Base-by-base conservation (phyloP, 1,140 invertebrate species). In the Diuraphis noxia region DNA sequence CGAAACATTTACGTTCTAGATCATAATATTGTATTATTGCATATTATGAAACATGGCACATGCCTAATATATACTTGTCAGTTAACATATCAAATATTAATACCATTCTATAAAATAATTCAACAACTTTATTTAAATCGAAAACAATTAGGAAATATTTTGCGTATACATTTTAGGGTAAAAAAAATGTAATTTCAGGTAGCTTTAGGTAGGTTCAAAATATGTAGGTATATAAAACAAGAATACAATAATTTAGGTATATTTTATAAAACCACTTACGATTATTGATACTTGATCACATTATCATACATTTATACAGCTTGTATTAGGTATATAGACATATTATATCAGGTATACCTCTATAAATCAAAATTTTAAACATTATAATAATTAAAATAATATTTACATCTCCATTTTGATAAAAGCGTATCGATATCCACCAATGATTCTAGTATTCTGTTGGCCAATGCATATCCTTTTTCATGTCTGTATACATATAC, bases 341-440 rank as follows among this genome's bases (percentile, higher is more conserved):
- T n/a, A n/a, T n/a, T n/a, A n/a, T n/a, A n/a, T n/a, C n/a, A n/a
- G n/a, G n/a, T 34, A 72, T 17, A n/a, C n/a, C 17, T 72, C 13
- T 81, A 81, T 81, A 81, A 25, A 81, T 40, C 25, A 13, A 38
- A 79, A 36, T 38, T 38, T 25, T 3, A 23, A 38, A 81, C 38
- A 38, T 81, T 81, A 36, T 81, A 34, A 49, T 40, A 36, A 38
- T 52, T 40, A n/a, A 43, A 40, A 40, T 10, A 52, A 92, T 77
- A 95, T 97, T 97, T 96, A 99, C 99, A 99, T 94, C 99, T 96
- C 99, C 99, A 99, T 94, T 99, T 99, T n/a, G 98, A 99, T 92
- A 99, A 98, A 86, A 99, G 95, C 3, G 98, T 98, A 94, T 99
- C 99, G 52, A 99, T 99, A 93, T 99, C 98, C 97, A 99, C 99